Percentiles rank a stretch among this genome's conserved stretches.
These are phyloP conservation scores for Capreolus pygargus DNA, from an alignment of 2,113 vertebrate species.

Conservation along the genomic window DNA sequence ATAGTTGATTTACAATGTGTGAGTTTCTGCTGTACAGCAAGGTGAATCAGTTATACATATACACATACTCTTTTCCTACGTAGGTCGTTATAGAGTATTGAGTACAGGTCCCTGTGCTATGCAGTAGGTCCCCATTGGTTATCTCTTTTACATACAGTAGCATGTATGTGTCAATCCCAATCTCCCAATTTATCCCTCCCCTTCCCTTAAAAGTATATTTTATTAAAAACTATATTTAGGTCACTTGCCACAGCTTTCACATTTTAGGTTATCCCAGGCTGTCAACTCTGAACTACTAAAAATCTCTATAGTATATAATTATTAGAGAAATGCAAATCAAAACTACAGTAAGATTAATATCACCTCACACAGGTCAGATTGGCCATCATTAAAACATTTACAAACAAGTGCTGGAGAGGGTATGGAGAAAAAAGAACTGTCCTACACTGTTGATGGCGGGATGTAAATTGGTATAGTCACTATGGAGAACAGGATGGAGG, in stretches of 20 bases:
- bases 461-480: background rate
- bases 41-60: background rate
- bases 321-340: background rate
- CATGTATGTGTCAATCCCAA: background rate
- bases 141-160: background rate
- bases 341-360: background rate
- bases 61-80: background rate
- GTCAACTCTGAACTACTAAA: background rate
- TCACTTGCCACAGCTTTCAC: background rate
- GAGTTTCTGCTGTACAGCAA: background rate
- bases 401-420: background rate
- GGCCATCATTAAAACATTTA: background rate
- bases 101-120: background rate
- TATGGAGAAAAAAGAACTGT: background rate
- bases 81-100: background rate
- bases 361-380: background rate
- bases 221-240: background rate
- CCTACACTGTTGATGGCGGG: background rate
- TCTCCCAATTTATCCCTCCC: background rate
- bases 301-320: background rate
- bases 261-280: background rate
- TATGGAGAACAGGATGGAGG: background rate
- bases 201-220: background rate
- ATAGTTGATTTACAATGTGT: background rate
- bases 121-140: background rate